Percentiles rank a stretch among this genome's conserved stretches.
Conservation (phyloP, 2,888 invertebrate genomes). For the Megaustenia siamemsis region DNA sequence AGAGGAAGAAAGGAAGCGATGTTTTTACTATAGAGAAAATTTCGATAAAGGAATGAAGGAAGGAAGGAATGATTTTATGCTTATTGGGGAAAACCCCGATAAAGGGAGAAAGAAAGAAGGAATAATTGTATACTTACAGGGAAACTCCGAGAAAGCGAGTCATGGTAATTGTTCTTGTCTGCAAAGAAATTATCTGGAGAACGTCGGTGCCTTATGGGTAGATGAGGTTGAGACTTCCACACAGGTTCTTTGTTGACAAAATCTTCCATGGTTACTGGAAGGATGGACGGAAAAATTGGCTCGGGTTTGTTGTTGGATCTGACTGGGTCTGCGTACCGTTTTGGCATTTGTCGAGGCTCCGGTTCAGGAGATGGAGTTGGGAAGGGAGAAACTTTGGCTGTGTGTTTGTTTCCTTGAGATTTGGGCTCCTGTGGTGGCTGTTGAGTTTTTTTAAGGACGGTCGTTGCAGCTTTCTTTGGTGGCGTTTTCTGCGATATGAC, state of each 20-base stretch:
- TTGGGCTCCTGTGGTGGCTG: background rate
- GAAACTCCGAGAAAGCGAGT: background rate
- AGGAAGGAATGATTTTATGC: too few species aligned
- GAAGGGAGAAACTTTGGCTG: background rate
- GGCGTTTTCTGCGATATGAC: background rate
- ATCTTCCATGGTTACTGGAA: background rate
- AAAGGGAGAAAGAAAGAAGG: too few species aligned
- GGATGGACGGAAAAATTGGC: background rate
- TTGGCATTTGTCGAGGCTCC: background rate
- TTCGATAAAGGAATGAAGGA: too few species aligned
- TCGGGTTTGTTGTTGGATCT: background rate
- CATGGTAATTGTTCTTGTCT: background rate
- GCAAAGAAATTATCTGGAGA: background rate
- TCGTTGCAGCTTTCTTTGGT: background rate
- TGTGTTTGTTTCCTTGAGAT: background rate
- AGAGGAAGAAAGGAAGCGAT: too few species aligned
- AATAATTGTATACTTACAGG: background rate
- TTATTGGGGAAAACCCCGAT: too few species aligned
- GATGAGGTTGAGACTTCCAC: background rate
- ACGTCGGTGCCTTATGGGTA: background rate
- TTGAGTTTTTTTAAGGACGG: background rate
- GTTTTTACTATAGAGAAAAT: too few species aligned
- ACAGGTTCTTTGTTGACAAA: background rate
- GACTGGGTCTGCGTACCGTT: background rate
- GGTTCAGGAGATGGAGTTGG: background rate